Evolutionary conservation across 2,797 vertebrate species (phyloP), one percentile per base, ranked within the genome.

Genomic region (Rhinella marina): DNA sequence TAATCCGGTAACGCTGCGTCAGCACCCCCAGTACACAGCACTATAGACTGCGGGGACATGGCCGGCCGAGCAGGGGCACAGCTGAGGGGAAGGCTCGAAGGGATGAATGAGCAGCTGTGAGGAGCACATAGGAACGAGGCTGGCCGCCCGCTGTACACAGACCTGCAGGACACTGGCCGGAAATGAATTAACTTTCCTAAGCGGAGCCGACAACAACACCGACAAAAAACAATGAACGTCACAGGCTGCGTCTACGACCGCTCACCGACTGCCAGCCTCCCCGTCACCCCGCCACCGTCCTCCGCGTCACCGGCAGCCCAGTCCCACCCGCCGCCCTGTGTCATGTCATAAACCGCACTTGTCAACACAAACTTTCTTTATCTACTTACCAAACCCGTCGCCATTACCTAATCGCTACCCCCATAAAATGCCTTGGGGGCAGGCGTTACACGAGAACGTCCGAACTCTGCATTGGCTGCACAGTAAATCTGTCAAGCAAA

Each of bases 381-480:
- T 90, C 92, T 93, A 98, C 98, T 99, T 96, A 99, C 98, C 98
- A 96, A 96, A 93, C 94, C 97, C 95, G 97, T 97, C 98, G 98
- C 97, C 97, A 98, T 99, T 97, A 96, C 96, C 93, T 93, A 97
- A 95, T 96, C 95, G 96, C 94, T 96, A 91, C 62, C 90, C 88
- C 86, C 0, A 79, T 86, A 84, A 89, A 89, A 94, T 87, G 92
- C 91, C 90, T 7, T 54, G 91, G 86, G 90, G 91, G 92, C 90
- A 92, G 92, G 73, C 88, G 4, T 90, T 79, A 90, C 4, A 0
- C 2, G 0, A 7, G 13, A 86, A 86, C 79, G 78, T n/a, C n/a
- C 90, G 59, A 87, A 3, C 16, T 76, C 13, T 91, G n/a, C 23
- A 97, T 91, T 98, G 96, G 97, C 48, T 1, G 0, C 16, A 0